Percentiles rank a stretch among this genome's conserved stretches.
These are phyloP conservation scores for Elegia similella DNA, from an alignment of 2,888 invertebrate species.

Conservation along the genomic window DNA sequence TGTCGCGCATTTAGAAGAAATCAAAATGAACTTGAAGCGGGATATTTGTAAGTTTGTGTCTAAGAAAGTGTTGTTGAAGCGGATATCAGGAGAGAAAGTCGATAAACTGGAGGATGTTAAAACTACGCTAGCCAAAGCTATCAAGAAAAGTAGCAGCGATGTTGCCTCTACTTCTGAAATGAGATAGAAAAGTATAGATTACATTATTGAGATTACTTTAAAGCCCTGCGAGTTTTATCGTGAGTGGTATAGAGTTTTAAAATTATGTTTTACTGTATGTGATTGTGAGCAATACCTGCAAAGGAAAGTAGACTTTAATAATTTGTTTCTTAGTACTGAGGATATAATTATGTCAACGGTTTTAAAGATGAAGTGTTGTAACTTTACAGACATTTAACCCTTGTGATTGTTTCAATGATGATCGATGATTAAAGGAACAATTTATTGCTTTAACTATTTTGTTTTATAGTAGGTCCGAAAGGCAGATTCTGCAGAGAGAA, in stretches of 20 bases:
- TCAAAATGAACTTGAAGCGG: constrained; percentile 11
- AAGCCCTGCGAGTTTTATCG: neutral
- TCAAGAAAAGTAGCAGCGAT: neutral
- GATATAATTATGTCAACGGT: no score
- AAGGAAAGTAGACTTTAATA: no score
- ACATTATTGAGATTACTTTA: neutral
- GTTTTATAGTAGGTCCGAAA: no score
- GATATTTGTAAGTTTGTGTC: constrained; percentile 16
- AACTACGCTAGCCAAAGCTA: constrained; percentile 9
- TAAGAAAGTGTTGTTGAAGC: constrained; percentile 12
- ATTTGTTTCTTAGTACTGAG: no score
- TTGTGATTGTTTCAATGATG: no score
- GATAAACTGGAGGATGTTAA: constrained; percentile 12
- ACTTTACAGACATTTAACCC: no score
- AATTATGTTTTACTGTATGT: constrained; percentile 6
- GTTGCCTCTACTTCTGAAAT: no score
- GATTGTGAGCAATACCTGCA: no score
- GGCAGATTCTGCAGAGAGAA: no score
- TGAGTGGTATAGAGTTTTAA: neutral
- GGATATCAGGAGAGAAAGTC: neutral
- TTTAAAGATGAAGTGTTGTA: no score
- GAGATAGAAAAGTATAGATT: neutral
- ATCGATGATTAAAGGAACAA: no score
- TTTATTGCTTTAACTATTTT: no score
- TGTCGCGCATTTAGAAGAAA: constrained; percentile 7